Conservation (phyloP, 2,113 vertebrate genomes). For the Gorsachius goisagi region DNA sequence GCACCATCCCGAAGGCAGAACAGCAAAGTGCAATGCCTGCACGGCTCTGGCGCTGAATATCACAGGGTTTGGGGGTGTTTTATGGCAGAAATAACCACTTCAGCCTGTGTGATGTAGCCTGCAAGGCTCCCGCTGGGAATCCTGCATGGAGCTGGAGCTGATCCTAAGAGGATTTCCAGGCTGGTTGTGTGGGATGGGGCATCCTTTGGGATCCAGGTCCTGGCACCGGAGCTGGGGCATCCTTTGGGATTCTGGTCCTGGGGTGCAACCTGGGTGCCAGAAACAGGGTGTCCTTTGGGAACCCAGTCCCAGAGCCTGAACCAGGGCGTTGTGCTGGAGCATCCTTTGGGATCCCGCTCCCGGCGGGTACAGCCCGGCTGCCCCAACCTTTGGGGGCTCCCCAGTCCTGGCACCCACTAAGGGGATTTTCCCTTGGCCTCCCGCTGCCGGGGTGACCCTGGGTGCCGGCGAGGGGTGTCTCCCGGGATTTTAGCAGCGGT, state of each 20-base stretch:
- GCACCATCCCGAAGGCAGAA: fast-evolving
- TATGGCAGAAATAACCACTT: neutral
- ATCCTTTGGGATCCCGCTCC: neutral
- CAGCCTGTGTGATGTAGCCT: fast-evolving
- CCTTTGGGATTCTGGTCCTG: too few species aligned
- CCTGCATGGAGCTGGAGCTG: neutral
- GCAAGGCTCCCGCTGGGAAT: neutral
- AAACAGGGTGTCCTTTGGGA: neutral
- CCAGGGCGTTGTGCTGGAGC: neutral
- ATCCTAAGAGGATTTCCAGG: neutral
- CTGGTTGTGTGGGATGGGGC: neutral
- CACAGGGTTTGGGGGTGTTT: neutral
- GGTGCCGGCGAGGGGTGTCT: neutral
- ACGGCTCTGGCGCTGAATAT: fast-evolving
- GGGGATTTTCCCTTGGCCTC: neutral
- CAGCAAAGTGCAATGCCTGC: fast-evolving
- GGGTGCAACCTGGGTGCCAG: neutral
- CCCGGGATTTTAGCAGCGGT: fast-evolving
- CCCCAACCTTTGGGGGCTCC: neutral
- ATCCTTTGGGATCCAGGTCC: too few species aligned
- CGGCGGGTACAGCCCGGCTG: neutral
- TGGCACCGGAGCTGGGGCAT: too few species aligned
- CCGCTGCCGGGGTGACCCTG: neutral
- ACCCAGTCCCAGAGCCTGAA: neutral
- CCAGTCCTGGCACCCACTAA: fast-evolving